phyloP scores from a whole-genome alignment of 1,140 invertebrate genomes.

The Drosophila orosa region DNA sequence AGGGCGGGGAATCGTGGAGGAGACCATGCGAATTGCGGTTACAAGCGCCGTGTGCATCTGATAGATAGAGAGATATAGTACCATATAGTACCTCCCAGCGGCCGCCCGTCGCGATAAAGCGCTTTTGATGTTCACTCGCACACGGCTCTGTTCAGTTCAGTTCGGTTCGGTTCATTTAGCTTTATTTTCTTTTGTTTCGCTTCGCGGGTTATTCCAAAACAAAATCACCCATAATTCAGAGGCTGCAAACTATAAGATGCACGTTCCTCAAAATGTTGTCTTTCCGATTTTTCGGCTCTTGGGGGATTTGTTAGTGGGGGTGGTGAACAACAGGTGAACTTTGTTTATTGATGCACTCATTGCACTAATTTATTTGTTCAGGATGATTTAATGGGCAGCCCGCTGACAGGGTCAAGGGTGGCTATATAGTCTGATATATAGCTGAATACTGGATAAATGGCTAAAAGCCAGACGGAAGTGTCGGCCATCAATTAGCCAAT shows the following conservation, averaged over 20 bases:
- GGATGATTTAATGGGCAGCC: constrained; percentile 50
- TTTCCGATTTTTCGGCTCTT: constrained; percentile 7
- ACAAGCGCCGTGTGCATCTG: constrained; percentile 60
- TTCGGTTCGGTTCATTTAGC: constrained; percentile 57
- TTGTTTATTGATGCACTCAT: constrained; percentile 52
- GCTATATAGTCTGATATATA: neutral
- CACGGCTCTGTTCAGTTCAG: constrained; percentile 33
- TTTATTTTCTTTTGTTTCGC: constrained; percentile 51
- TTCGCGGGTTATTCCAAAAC: constrained; percentile 46
- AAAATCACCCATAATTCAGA: constrained; percentile 56
- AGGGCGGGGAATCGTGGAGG: neutral
- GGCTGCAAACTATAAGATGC: constrained; percentile 19
- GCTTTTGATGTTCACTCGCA: constrained; percentile 53
- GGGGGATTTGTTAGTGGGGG: neutral
- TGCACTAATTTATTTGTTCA: constrained; percentile 46
- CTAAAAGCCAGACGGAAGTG: constrained; percentile 17
- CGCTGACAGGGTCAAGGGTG: constrained; percentile 41
- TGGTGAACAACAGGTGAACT: constrained; percentile 65
- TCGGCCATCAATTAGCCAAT: constrained; percentile 34
- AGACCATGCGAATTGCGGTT: constrained; percentile 66
- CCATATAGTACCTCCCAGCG: constrained; percentile 8
- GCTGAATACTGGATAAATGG: neutral
- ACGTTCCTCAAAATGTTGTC: constrained; percentile 24
- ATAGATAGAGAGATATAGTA: constrained; percentile 47
- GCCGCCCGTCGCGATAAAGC: constrained; percentile 46